Base-by-base conservation (phyloP, 2,113 vertebrate species). In the Carassius carassius region DNA sequence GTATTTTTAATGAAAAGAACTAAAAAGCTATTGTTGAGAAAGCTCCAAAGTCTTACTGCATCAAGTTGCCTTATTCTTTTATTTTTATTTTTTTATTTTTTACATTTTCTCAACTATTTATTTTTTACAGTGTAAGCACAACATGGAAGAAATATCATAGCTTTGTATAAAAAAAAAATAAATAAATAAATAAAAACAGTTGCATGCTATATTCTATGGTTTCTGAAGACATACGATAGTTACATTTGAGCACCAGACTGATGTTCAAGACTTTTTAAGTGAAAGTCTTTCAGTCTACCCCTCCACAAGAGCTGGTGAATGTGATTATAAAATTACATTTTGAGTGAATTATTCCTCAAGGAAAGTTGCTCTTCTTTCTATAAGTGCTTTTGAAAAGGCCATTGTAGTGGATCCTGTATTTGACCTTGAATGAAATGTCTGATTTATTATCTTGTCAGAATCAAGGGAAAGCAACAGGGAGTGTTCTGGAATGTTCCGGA, bases 401-500 rank as follows among this genome's bases (percentile, higher is more conserved):
- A 25, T 13, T 74, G 67, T 65, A 47, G 69, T 75, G 10, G 47
- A 60, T 70, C 63, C 74, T 58, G 44, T 32, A 63, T 23, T 73
- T 83, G 62, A 75, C 13, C 70, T 17, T 29, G 63, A 82, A 86
- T 16, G 58, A 78, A 83, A 74, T 11, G 17, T 74, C 62, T 75
- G 76, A 69, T 74, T 58, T 83, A 84, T 35, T 3, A 51, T 69
- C 44, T 1, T 76, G 47, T 76, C 78, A 67, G 67, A 83, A 72
- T 80, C 65, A 85, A 60, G 75, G 65, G 35, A 79, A 79, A 60
- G 51, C 32, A 29, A 83, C 56, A 63, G 70, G 72, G 37, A 63
- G 37, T 83, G 82, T 16, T 56, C 70, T 63, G 17, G 80, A 85
- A 85, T 70, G 81, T 87, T 58, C 73, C 60, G 10, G 74, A 60